Evolutionary conservation across 2,797 vertebrate species (phyloP).

Genomic region (Saguinus oedipus): DNA sequence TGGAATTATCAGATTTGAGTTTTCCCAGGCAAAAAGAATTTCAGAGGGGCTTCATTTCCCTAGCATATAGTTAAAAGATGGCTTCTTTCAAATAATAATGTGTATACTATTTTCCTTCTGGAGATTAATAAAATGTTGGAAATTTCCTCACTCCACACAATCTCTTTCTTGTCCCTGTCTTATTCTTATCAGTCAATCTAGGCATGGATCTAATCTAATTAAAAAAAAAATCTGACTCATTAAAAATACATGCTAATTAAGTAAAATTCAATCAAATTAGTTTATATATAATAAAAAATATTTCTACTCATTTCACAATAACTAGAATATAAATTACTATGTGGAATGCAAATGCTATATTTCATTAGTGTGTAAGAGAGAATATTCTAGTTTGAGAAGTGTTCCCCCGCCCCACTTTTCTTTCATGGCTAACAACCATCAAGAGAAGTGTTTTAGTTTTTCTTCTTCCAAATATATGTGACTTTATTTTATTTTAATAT

Average conservation of each 20-base stretch:
- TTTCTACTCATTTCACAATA: neutral
- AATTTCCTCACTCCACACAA: neutral
- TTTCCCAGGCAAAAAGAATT: neutral
- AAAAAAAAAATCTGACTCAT: neutral
- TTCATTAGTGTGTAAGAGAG: neutral
- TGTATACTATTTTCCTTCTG: neutral
- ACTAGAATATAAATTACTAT: neutral
- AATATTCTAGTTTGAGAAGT: neutral
- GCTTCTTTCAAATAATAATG: neutral
- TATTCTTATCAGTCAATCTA: neutral
- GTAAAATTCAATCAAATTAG: neutral
- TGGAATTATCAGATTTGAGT: neutral
- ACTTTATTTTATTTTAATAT: constrained; percentile 45
- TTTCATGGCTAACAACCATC: neutral
- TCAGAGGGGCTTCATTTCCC: neutral
- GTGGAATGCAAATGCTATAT: neutral
- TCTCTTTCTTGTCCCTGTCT: neutral
- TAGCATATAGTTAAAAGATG: neutral
- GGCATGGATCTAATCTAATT: neutral
- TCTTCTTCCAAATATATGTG: neutral
- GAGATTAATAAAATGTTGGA: neutral
- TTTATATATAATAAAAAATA: neutral
- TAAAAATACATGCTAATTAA: neutral
- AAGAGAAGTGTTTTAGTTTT: neutral
- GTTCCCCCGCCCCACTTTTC: neutral